These are phyloP conservation scores for Babyrousa celebensis DNA, from an alignment of 2,797 vertebrate genomes.

Conservation along the genomic window DNA sequence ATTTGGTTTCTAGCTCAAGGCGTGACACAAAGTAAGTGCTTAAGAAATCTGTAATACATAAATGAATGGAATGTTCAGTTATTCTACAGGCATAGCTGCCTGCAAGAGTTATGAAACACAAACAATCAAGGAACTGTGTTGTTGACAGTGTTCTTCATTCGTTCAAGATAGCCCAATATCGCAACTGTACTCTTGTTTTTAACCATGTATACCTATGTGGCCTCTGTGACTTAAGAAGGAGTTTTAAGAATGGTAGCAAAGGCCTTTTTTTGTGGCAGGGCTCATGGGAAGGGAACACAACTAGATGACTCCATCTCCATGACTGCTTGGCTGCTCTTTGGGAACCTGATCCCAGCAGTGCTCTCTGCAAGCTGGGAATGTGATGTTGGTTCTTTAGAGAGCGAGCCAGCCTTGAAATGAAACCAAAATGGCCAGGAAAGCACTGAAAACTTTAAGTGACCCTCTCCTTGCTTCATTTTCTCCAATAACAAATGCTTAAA, in stretches of 20 bases:
- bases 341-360: not conserved
- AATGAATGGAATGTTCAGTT: conserved; percentile 39
- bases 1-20: conserved; percentile 21
- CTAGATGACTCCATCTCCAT: not conserved
- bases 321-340: not conserved
- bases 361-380: not conserved
- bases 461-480: conserved; percentile 4
- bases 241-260: not conserved
- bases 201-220: not conserved
- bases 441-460: not conserved
- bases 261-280: not conserved
- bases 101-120: not conserved
- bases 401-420: not conserved
- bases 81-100: not conserved
- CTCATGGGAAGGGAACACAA: not conserved
- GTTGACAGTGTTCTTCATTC: not conserved
- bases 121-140: not conserved
- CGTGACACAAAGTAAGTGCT: not conserved
- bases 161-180: not conserved
- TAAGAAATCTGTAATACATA: not conserved
- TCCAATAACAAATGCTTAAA: not conserved
- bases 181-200: conserved; percentile 2
- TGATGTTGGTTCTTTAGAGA: not conserved
- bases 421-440: not conserved
- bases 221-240: not conserved